These are phyloP conservation scores for Ornithoptera priamus DNA, from an alignment of 2,888 invertebrate genomes.

Conservation along the genomic window DNA sequence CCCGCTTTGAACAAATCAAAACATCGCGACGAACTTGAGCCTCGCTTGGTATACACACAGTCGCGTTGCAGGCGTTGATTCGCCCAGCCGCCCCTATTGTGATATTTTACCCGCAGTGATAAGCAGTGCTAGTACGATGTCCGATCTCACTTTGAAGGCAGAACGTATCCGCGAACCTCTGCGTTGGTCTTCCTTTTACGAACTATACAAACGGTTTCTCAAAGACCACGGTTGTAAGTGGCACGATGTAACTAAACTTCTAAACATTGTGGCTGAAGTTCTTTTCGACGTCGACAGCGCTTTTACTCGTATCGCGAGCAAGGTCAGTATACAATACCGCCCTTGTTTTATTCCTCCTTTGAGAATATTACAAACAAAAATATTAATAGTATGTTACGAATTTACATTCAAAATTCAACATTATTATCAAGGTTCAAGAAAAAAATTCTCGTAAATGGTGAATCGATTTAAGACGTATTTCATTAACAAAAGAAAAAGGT, in stretches of 20 bases:
- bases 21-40: conserved; percentile 34
- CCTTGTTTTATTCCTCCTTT: conserved; percentile 16
- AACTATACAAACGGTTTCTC: conserved; percentile 71
- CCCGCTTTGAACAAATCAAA: conserved; percentile 16
- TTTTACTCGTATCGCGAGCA: conserved; percentile 64
- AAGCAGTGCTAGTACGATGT: conserved; percentile 57
- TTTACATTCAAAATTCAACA: conserved; percentile 3
- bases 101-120: conserved; percentile 42
- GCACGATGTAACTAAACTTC: conserved; percentile 72
- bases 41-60: conserved; percentile 49
- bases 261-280: conserved; percentile 68
- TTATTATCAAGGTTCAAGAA: conserved; percentile 2
- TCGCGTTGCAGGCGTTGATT: conserved; percentile 63
- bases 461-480: not conserved
- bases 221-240: conserved; percentile 75
- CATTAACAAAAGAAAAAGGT: conserved; percentile 17
- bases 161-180: conserved; percentile 56
- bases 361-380: conserved; percentile 22
- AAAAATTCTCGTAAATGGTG: not conserved
- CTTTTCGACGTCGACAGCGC: conserved; percentile 73
- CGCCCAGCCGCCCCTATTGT: conserved; percentile 59
- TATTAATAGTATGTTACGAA: conserved; percentile 12
- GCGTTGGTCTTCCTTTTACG: conserved; percentile 65
- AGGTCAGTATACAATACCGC: conserved; percentile 59
- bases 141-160: conserved; percentile 60